These are phyloP conservation scores for Toxotes jaculatrix DNA, from an alignment of 2,113 vertebrate species.

Conservation along the genomic window DNA sequence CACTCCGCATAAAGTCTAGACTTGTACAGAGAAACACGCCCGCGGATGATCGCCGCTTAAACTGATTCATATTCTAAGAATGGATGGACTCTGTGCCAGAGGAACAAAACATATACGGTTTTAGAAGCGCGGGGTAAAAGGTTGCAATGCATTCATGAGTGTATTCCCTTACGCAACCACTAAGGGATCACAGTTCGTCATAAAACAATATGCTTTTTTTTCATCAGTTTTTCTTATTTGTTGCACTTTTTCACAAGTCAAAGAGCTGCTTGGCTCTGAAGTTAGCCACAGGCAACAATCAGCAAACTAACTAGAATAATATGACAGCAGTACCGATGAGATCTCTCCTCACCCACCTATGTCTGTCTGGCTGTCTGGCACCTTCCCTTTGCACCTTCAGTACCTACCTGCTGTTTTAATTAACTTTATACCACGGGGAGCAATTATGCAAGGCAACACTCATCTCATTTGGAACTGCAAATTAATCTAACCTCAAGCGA, in stretches of 20 bases:
- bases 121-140: constrained; percentile 22
- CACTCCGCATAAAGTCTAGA: constrained; percentile 54
- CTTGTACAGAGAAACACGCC: constrained; percentile 46
- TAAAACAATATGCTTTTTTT: constrained; percentile 18
- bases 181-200: background rate
- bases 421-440: constrained; percentile 74
- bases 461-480: constrained; percentile 67
- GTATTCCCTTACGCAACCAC: constrained; percentile 1
- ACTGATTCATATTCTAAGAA: constrained; percentile 50
- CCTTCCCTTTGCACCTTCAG: constrained; percentile 71
- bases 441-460: constrained; percentile 79
- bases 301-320: constrained; percentile 45
- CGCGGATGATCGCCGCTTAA: constrained; percentile 26
- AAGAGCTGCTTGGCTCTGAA: constrained; percentile 23
- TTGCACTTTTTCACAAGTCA: background rate
- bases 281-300: constrained; percentile 31
- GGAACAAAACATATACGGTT: constrained; percentile 34
- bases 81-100: background rate
- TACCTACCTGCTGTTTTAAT: constrained; percentile 80
- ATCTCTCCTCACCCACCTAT: constrained; percentile 55
- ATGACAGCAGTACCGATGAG: constrained; percentile 46
- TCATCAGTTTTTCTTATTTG: constrained; percentile 14
- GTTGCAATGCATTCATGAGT: background rate
- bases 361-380: constrained; percentile 69
- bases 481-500: constrained; percentile 65